phyloP scores from a whole-genome alignment of 2,113 vertebrate genomes.

The Fulica atra region DNA sequence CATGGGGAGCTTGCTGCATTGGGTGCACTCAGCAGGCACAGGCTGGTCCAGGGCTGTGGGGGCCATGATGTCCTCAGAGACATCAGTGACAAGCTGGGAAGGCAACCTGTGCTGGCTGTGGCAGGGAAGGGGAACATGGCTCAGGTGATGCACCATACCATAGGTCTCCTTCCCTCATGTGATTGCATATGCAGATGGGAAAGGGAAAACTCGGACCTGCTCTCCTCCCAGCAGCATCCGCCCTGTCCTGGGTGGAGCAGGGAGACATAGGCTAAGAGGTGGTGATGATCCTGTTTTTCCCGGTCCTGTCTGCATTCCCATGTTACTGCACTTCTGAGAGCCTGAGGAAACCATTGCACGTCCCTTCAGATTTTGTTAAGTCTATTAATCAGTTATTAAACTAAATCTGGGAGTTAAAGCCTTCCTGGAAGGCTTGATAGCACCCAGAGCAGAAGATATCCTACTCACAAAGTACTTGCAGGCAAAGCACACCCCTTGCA shows the following conservation, averaged over 20 bases:
- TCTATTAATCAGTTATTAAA: not conserved
- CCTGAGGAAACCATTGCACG: not conserved
- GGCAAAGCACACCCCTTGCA: not conserved
- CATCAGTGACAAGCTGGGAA: not conserved
- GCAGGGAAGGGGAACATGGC: not conserved
- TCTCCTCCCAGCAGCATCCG: not conserved
- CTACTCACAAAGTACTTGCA: not conserved
- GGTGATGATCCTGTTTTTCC: not conserved
- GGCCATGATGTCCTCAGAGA: no score
- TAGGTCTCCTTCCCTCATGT: not conserved
- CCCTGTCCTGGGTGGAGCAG: not conserved
- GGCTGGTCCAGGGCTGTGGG: not conserved
- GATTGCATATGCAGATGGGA: not conserved
- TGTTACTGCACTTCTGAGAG: not conserved
- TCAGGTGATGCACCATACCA: rapidly evolving
- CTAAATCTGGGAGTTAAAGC: not conserved
- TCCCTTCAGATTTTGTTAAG: not conserved
- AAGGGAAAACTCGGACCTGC: not conserved
- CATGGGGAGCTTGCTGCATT: not conserved
- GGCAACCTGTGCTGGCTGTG: not conserved
- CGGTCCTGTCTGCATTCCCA: not conserved
- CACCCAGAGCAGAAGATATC: not conserved
- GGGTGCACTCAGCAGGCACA: not conserved
- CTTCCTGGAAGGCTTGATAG: not conserved
- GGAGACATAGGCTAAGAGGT: not conserved